Base-by-base conservation (phyloP, 2,113 vertebrate genomes). In the Scophthalmus maximus region DNA sequence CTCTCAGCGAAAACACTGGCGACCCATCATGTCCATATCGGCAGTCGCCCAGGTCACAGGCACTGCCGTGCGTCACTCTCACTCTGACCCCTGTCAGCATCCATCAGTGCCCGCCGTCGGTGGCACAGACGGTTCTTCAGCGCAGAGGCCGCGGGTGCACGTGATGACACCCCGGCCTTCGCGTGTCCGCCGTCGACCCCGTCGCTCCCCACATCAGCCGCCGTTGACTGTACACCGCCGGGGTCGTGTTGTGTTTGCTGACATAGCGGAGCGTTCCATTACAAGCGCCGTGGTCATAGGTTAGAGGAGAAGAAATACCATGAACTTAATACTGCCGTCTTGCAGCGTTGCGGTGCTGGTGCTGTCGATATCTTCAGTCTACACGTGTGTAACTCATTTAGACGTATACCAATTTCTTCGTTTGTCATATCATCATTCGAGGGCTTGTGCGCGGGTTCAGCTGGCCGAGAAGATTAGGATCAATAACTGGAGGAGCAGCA, bases 71-170 rank as follows among this genome's bases (percentile, higher is more conserved):
- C 51, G 22, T 82, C 42, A 26, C 75, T 70, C 77, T 71, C 61
- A 9, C 67, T 66, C 73, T 59, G 82, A 84, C 79, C 83, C 76
- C 87, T 84, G 88, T 88, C 89, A 73, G 52, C 61, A 49, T 78
- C 69, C 32, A 74, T 89, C 80, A 84, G 83, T 2, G 59, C 36
- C 58, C 5, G 62, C 76, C 29, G 76, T 68, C 47, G 51, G 79
- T 22, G 62, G 4, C 83, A 20, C 36, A 51, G 69, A 27, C 55
- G 6, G 55, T n/a, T 61, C 61, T 53, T 62, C 23, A 52, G 56
- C 73, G n/a, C 52, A 2, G 73, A 77, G 81, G 70, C 72, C 73
- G 14, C 5, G 5, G 36, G 14, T 40, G 36, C 36, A 15, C 36
- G 15, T 2, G 65, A 80, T 83, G 75, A 80, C 59, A 50, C 68